Evolutionary conservation across 2,797 vertebrate species (phyloP).

Genomic region (Graptemys geographica): DNA sequence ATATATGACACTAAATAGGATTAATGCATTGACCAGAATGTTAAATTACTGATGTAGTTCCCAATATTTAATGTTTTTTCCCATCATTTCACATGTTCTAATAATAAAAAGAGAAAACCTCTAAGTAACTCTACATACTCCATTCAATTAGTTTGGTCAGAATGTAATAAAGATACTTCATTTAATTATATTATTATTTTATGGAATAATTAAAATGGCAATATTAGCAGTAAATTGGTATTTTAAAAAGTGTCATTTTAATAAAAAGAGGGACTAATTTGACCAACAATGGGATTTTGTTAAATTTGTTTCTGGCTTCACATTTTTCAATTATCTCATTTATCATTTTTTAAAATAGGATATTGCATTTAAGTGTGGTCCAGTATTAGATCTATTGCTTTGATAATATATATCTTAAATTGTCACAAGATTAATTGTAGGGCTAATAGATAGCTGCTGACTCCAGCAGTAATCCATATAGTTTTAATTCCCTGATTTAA

Average conservation of each 20-base stretch:
- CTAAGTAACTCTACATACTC: background rate
- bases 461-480: slow-evolving; percentile 3
- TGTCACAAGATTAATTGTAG: slow-evolving; percentile 24
- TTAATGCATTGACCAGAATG: background rate
- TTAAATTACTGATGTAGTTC: background rate
- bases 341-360: slow-evolving; percentile 2
- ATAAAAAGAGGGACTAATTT: slow-evolving; percentile 46
- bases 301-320: slow-evolving; percentile 9
- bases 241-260: slow-evolving; percentile 38
- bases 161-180: background rate
- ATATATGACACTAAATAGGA: background rate
- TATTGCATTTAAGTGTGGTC: background rate
- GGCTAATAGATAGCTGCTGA: slow-evolving; percentile 8
- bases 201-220: background rate
- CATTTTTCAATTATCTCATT: background rate
- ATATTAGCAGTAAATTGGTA: background rate
- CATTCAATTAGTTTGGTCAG: slow-evolving; percentile 22
- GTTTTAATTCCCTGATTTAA: slow-evolving; percentile 3
- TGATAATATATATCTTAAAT: slow-evolving; percentile 2
- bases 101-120: background rate
- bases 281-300: slow-evolving; percentile 23
- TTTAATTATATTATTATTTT: background rate
- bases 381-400: slow-evolving; percentile 11
- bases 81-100: background rate
- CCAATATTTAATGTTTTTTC: background rate